Evolutionary conservation across 2,797 vertebrate species (phyloP).

Genomic region (Percopsis omiscomaycus): DNA sequence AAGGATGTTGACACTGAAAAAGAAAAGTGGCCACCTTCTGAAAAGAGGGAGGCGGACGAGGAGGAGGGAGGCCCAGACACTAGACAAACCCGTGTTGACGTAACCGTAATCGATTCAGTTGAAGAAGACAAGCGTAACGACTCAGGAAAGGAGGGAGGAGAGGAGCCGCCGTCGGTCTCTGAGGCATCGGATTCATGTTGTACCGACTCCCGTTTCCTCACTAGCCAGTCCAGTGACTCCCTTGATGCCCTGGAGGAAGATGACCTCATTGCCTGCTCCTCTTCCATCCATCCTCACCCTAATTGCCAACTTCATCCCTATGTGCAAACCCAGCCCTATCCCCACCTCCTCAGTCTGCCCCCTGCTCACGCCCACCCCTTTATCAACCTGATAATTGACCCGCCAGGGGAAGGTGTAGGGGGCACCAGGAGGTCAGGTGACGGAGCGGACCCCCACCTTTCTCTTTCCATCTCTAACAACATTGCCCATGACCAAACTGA

Average conservation of each 20-base stretch:
- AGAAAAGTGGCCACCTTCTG: conserved; percentile 4
- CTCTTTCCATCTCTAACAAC: conserved; percentile 3
- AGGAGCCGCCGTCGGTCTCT: conserved; percentile 71
- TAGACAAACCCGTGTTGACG: conserved; percentile 13
- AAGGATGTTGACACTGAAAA: conserved; percentile 46
- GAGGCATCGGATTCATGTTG: conserved; percentile 89
- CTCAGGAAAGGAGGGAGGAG: conserved; percentile 20
- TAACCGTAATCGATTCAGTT: conserved; percentile 1
- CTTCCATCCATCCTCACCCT: conserved; percentile 62
- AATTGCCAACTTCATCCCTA: conserved; percentile 36
- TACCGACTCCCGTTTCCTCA: conserved; percentile 76
- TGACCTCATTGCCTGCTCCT: conserved; percentile 82
- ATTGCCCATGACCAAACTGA: neutral
- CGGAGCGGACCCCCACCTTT: conserved; percentile 46
- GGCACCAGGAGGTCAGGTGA: conserved; percentile 45
- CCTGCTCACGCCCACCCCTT: conserved; percentile 62
- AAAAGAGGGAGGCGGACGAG: conserved; percentile 21
- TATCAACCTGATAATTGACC: conserved; percentile 28
- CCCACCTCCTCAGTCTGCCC: conserved; percentile 62
- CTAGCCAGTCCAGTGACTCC: conserved; percentile 90
- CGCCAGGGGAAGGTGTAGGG: conserved; percentile 5
- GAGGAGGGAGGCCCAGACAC: conserved; percentile 8
- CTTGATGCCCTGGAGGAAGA: conserved; percentile 91
- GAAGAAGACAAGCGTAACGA: neutral
- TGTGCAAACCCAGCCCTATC: conserved; percentile 17